Percentiles rank a stretch among this genome's conserved stretches.
These are phyloP conservation scores for Eupithecia dodoneata DNA, from an alignment of 2,888 invertebrate genomes.

Conservation along the genomic window DNA sequence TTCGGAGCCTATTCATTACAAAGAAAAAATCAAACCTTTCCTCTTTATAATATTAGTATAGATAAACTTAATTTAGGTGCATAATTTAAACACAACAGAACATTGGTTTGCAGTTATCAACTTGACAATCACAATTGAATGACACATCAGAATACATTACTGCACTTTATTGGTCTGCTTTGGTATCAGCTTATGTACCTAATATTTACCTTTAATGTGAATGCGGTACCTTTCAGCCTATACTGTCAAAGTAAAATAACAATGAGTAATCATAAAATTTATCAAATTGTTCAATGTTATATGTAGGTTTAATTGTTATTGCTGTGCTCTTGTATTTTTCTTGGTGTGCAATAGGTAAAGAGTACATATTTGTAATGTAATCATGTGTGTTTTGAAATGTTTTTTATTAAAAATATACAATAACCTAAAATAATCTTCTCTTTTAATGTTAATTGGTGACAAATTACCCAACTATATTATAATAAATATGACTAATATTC, in stretches of 20 bases:
- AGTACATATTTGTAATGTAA: background rate
- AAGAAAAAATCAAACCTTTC: no score
- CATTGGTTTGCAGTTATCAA: background rate
- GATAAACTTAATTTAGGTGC: background rate
- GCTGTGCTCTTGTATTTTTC: background rate
- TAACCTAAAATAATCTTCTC: no score
- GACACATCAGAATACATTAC: background rate
- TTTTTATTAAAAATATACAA: background rate
- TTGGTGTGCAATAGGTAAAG: background rate
- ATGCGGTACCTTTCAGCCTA: background rate
- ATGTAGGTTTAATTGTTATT: background rate
- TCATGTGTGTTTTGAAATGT: background rate
- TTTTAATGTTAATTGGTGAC: no score
- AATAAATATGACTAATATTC: background rate
- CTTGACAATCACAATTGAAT: background rate
- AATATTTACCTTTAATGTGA: background rate
- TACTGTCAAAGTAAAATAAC: background rate
- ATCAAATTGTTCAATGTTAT: background rate
- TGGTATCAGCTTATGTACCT: background rate
- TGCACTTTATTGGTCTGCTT: conserved; percentile 4
- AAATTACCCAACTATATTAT: no score
- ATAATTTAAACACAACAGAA: background rate
- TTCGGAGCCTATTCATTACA: no score
- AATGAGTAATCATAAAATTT: background rate
- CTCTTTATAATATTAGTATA: no score